phyloP scores from a whole-genome alignment of 2,113 vertebrate species.

The Paedocypris sp. region DNA sequence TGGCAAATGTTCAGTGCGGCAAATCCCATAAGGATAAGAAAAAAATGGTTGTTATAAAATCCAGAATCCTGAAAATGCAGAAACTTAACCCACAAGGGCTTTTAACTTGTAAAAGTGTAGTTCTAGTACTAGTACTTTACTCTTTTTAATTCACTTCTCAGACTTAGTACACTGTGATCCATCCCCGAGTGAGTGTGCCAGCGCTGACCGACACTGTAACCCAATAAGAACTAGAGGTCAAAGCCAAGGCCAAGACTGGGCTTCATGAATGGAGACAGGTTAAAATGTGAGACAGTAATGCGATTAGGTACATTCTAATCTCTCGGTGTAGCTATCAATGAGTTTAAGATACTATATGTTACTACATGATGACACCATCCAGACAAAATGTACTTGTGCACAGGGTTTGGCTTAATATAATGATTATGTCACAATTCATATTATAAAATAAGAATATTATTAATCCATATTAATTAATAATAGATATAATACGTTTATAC shows the following conservation, averaged over 20 bases:
- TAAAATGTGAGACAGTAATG: conserved; percentile 9
- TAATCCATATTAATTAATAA: no score
- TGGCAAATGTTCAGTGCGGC: neutral
- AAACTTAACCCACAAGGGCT: no score
- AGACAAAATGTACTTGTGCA: neutral
- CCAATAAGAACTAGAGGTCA: conserved; percentile 3
- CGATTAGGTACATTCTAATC: neutral
- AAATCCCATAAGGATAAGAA: neutral
- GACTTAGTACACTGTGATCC: conserved; percentile 14
- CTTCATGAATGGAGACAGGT: neutral
- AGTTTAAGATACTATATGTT: neutral
- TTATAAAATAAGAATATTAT: no score
- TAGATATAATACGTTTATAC: no score
- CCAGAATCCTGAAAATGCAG: no score
- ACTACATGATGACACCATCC: neutral
- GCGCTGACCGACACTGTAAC: conserved; percentile 3
- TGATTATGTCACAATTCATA: no score
- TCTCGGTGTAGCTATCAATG: neutral
- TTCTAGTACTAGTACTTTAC: conserved; percentile 9
- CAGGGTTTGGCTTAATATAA: no score
- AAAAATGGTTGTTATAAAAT: no score
- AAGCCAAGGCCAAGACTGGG: conserved; percentile 7
- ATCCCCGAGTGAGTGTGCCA: neutral
- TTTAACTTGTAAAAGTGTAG: no score
- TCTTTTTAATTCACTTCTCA: conserved; percentile 16